Base-by-base conservation (phyloP, 2,113 vertebrate species). In the Channa argus region DNA sequence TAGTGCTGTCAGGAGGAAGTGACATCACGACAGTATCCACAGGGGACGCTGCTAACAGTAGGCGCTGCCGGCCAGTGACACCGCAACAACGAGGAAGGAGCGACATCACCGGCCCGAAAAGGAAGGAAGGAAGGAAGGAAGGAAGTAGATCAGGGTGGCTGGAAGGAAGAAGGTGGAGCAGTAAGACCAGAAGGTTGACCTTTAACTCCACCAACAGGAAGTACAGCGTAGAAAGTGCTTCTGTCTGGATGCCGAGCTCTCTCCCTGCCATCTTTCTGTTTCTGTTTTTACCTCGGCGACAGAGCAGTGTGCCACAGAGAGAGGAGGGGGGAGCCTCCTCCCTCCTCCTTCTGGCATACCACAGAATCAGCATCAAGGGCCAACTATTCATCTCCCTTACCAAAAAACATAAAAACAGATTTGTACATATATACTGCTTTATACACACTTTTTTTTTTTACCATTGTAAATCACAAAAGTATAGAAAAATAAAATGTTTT, bases 401-500 rank as follows among this genome's bases (percentile, higher is more conserved):
- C 91, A 88, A 92, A 92, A 88, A 83, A 94, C 90, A 90, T 92
- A 92, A 91, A 92, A 91, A 93, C 89, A 90, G 77, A 85, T 93
- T 88, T 93, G 85, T 92, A 90, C 88, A 91, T 92, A 90, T 92
- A 93, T 92, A 93, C 89, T 85, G 89, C 77, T 92, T 88, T 93
- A 91, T 92, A 92, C 88, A 92, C 85, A 89, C 81, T 85, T 85
- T 83, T 88, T 77, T 88, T 77, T 80, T 85, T 86, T 85, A 86
- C 84, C 78, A 79, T 88, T 91, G 90, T 86, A 91, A 91, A 92
- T 92, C 92, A 93, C 91, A 93, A 92, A 94, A 92, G 90, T 90
- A 93, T 94, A 94, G 91, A 94, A 94, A 94, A 94, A 94, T 94
- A 94, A 93, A 93, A 93, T 86, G 91, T 92, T 93, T 92, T 92